phyloP scores from a whole-genome alignment of 2,113 vertebrate species.

The Pteronura brasiliensis region DNA sequence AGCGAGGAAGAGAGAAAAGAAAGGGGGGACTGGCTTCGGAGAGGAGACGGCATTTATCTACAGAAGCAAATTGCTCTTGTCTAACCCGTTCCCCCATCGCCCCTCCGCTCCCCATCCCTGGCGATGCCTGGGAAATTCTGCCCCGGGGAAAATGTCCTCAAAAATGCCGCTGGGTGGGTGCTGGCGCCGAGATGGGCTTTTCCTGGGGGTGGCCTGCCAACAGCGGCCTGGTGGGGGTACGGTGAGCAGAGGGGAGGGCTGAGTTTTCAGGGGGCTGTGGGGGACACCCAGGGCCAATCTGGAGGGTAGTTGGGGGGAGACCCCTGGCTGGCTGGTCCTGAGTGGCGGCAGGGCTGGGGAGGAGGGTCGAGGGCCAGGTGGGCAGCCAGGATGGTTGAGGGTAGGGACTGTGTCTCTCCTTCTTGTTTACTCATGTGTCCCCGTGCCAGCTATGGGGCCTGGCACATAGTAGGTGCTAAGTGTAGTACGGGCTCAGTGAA shows the following conservation, averaged over 20 bases:
- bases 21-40: neutral
- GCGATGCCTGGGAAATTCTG: neutral
- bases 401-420: neutral
- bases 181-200: neutral
- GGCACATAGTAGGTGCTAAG: neutral
- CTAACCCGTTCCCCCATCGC: neutral
- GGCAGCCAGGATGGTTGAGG: neutral
- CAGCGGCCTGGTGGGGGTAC: neutral
- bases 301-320: accelerated
- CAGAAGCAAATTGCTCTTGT: conserved; percentile 26
- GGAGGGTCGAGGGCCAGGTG: accelerated
- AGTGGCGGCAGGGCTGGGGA: neutral
- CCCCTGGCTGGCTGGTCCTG: neutral
- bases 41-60: conserved; percentile 34
- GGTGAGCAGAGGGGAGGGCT: neutral
- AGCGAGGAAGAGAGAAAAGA: neutral
- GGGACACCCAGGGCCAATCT: accelerated
- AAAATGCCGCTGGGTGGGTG: neutral
- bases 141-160: neutral
- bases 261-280: neutral
- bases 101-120: neutral
- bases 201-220: neutral
- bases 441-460: accelerated
- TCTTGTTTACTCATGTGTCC: neutral
- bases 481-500: neutral